These are phyloP conservation scores for Pipistrellus kuhlii DNA, from an alignment of 2,797 vertebrate genomes.

Conservation along the genomic window DNA sequence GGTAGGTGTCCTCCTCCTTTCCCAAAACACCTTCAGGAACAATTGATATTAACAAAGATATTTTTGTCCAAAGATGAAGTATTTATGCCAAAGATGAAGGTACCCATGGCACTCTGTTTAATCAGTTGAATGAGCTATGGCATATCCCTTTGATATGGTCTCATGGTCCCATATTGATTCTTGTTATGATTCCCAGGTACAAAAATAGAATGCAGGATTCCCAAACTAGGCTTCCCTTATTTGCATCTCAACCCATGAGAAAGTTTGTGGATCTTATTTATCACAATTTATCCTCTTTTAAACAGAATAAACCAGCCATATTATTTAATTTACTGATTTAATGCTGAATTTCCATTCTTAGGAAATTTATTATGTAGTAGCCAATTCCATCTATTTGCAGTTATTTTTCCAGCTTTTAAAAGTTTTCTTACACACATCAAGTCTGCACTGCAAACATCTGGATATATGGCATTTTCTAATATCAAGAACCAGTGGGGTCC, in stretches of 20 bases:
- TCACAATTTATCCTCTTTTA: not conserved
- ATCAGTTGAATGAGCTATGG: not conserved
- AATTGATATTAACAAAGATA: not conserved
- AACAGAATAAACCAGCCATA: not conserved
- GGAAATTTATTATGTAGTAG: not conserved
- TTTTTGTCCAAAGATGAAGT: not conserved
- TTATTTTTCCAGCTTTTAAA: not conserved
- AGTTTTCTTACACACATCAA: not conserved
- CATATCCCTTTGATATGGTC: not conserved
- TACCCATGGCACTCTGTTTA: not conserved
- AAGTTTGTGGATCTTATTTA: not conserved
- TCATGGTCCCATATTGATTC: not conserved
- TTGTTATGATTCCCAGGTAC: not conserved
- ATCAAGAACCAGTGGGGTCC: not conserved
- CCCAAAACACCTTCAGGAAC: not conserved
- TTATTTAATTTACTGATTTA: not conserved
- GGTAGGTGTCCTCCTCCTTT: too few species aligned
- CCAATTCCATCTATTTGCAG: not conserved
- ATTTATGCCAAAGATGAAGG: not conserved
- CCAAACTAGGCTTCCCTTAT: not conserved
- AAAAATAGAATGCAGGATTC: not conserved
- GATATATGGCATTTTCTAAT: not conserved
- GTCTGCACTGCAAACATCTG: conserved; percentile 16
- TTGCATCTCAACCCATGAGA: not conserved
- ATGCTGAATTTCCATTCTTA: not conserved